Evolutionary conservation across 2,888 invertebrate genomes (phyloP), one percentile per base, ranked within the genome.

Genomic region (Cataglyphis altisquamis): DNA sequence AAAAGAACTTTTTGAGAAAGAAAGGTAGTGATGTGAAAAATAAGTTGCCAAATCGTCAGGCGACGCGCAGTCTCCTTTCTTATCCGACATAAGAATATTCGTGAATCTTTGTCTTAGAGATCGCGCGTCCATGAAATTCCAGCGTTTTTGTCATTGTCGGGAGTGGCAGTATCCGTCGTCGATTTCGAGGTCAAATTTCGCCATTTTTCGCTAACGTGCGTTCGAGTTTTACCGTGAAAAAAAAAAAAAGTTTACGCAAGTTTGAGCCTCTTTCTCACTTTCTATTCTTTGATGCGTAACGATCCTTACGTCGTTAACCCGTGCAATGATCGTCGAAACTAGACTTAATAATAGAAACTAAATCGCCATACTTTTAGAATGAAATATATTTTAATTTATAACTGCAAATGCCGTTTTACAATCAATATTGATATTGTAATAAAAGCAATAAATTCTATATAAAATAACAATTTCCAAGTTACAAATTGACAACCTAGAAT

Each of bases 141-240:
- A 70, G 48, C 41, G 72, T 84, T 88, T 66, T 86, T 74, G 62
- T 82, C 77, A 82, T 77, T 75, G 36, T 82, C 60, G 75, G 74
- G 63, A 81, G 39, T 67, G 41, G 70, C 52, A 63, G 72, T 32
- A 55, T 52, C 72, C 86, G 72, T 74, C 45, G 70, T 80, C 68
- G 81, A 82, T 86, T 84, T 77, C 62, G 80, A 86, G 62, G 62
- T 48, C 74, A 45, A 67, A 68, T 80, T 86, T 84, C 82, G 82
- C 67, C 80, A 60, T 87, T 87, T 78, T 84, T 83, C 67, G 29
- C 67, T 67, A 77, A 77, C 64, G 64, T 39, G 41, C 45, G n/a
- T 68, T 78, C 45, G 78, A 45, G 18, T 78, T 70, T 70, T 32
- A 78, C 32, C 41, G 18, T 21, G 32, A 0, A 32, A 60, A 45